Conservation (phyloP, 2,888 invertebrate species). For the Hyppa rectilinea region DNA sequence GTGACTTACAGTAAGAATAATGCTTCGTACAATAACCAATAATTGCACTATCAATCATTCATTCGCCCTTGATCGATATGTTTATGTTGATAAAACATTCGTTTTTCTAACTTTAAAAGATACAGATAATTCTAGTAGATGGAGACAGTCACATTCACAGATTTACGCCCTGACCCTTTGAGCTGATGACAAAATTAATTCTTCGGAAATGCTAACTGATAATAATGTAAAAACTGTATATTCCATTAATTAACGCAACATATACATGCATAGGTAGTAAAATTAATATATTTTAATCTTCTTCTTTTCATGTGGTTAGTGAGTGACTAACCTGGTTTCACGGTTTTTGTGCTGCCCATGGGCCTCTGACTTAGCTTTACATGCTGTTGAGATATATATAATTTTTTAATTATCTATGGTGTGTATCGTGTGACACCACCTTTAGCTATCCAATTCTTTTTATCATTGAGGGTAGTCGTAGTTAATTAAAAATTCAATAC, state of each 20-base stretch:
- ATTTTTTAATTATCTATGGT: too few species aligned
- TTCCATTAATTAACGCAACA: not conserved
- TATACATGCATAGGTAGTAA: not conserved
- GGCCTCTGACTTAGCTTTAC: too few species aligned
- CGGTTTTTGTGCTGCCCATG: too few species aligned
- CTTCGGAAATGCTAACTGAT: not conserved
- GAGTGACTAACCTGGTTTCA: too few species aligned
- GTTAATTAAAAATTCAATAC: not conserved
- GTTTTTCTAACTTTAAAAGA: slow-evolving; percentile 14
- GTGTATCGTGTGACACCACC: not conserved
- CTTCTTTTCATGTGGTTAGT: too few species aligned
- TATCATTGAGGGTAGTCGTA: slow-evolving; percentile 31
- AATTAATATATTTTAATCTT: too few species aligned
- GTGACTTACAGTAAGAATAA: slow-evolving; percentile 43
- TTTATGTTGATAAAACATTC: slow-evolving; percentile 2
- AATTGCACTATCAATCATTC: slow-evolving; percentile 55
- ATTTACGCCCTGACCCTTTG: not conserved
- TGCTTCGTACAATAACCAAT: slow-evolving; percentile 32
- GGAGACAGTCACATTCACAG: not conserved
- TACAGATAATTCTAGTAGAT: not conserved
- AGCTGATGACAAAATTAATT: not conserved
- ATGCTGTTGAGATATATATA: too few species aligned
- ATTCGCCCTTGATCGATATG: slow-evolving; percentile 41
- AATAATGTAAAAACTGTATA: not conserved
- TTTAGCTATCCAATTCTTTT: not conserved